Base-by-base conservation (phyloP, 2,797 vertebrate species). In the Arremon brunneinucha region DNA sequence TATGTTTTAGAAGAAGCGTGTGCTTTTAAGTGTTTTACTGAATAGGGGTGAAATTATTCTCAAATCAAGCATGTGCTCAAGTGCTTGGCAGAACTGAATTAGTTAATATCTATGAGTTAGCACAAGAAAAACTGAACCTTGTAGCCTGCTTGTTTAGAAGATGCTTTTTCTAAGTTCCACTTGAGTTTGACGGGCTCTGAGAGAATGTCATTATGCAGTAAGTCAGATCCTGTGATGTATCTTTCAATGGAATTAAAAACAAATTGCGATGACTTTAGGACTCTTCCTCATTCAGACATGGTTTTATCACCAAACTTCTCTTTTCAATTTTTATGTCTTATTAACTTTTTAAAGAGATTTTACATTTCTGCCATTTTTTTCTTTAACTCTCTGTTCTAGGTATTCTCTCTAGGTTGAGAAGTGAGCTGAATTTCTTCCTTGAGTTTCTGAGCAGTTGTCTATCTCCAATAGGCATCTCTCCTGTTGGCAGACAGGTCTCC, bases 1-100 rank as follows among this genome's bases (percentile, higher is more conserved):
- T 69, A 69, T 82, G 67, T 89, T 96, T 70, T 77, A 37, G 56
- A 90, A 83, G 63, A 86, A 93, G 78, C 56, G 14, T 70, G 41
- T 46, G 56, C 62, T 87, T 93, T 76, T 83, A 89, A 95, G 67
- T 84, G 83, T 86, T 91, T 43, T 76, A 30, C 35, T 82, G 85
- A 91, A 88, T 70, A 82, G 70, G 21, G 19, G 80, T 74, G 74
- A 90, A 47, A 52, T 88, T 87, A 72, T 94, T 86, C 49, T 85
- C 34, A 1, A 88, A 94, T 94, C 86, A 95, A 94, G 80, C 55
- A 79, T 35, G 47, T 89, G 39, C 30, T 94, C 64, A 81, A 88
- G 79, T 88, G 57, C 60, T 83, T 56, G 37, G 67, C 52, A 70
- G 87, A 89, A 70, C 49, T 82, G 63, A 87, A n/a, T 90, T 88